Base-by-base conservation (phyloP, 2,113 vertebrate species). In the Hucho hucho region DNA sequence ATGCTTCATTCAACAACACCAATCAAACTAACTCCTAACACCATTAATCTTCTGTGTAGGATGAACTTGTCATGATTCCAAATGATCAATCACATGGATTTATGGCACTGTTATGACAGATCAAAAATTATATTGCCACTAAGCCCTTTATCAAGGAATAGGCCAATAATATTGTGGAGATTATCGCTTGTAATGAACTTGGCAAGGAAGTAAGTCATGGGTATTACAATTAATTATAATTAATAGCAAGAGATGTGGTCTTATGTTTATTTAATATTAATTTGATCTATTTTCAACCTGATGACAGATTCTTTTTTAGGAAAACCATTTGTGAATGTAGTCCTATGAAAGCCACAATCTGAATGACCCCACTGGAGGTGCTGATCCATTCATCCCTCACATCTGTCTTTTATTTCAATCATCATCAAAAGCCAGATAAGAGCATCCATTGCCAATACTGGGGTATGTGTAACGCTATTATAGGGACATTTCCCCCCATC, bases 141-240 rank as follows among this genome's bases (percentile, higher is more conserved):
- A 66, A 70, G 56, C 83, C 11, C 49, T 24, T 71, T 63, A 83
- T 68, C 74, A 65, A 66, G 65, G 75, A 66, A 66, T 53, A 72
- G 58, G 4, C 56, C 64, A 70, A 49, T 43, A 28, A 56, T 72
- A 72, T 77, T 61, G 24, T 72, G 65, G 65, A 71, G 63, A 72
- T 67, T 73, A 74, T 25, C 24, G 56, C 32, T 56, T 59, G 70
- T 79, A 83, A 87, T 86, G 73, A 84, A 83, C 73, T 76, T 87
- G 87, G 86, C 88, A 81, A 70, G 70, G 70, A 75, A 26, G 37
- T 67, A 70, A 79, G 77, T 22, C 69, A 25, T 32, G 69, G 47
- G 80, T 49, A 74, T 83, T 70, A 80, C 25, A 53, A 22, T 64
- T 61, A 69, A 70, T 83, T 83, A 76, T 66, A 56, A 59, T 4